These are phyloP conservation scores for Meteorus cinctellus DNA, from an alignment of 2,888 invertebrate species.

Conservation along the genomic window DNA sequence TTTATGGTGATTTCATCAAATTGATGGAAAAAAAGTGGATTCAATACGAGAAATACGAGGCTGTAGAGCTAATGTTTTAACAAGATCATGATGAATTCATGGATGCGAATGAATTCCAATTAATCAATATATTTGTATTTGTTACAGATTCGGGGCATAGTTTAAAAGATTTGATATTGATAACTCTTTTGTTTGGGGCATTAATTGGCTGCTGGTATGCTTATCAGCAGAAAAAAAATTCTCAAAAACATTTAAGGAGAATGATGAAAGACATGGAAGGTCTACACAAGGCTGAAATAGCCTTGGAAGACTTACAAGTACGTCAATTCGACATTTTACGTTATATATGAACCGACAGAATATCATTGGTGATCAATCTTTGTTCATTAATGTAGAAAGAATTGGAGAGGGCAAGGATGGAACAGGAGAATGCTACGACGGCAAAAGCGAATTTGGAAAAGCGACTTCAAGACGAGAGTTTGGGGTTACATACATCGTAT, in stretches of 20 bases:
- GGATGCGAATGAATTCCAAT: too few relatives aligned
- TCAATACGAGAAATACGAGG: too few relatives aligned
- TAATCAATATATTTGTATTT: not conserved
- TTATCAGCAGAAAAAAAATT: conserved; percentile 90
- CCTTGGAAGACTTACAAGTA: conserved; percentile 87
- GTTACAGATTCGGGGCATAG: conserved; percentile 83
- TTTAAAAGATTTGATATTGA: conserved; percentile 92
- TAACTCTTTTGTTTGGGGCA: conserved; percentile 87
- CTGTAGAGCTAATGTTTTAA: too few relatives aligned
- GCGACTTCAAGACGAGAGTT: conserved; percentile 83
- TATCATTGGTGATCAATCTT: not conserved
- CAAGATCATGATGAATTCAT: too few relatives aligned
- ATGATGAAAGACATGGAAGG: conserved; percentile 97
- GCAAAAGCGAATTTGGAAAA: conserved; percentile 89
- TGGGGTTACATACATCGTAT: conserved; percentile 82
- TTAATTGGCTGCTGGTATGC: conserved; percentile 94
- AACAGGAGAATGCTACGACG: conserved; percentile 87
- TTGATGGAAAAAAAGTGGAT: too few relatives aligned
- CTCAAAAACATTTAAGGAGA: conserved; percentile 87
- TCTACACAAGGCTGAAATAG: conserved; percentile 90
- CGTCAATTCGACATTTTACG: not conserved
- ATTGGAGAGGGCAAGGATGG: conserved; percentile 87
- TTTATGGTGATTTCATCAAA: too few relatives aligned
- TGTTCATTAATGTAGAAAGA: conserved; percentile 73
- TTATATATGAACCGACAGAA: not conserved